Evolutionary conservation across 1,140 invertebrate species (phyloP).

Genomic region (Brachionus calyciflorus): DNA sequence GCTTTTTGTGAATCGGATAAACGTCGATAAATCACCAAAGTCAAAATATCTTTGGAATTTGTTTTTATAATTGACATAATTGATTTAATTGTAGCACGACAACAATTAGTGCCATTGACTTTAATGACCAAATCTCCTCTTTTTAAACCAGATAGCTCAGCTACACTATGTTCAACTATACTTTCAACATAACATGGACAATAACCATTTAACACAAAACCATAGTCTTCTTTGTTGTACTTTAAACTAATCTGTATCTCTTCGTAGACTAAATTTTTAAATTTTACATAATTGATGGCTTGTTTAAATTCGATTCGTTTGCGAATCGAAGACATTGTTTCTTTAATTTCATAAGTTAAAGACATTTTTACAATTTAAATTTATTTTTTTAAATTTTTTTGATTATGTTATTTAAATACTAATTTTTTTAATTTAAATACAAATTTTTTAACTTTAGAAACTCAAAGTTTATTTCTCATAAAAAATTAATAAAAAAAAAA

Average conservation of each 20-base stretch:
- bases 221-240: neutral
- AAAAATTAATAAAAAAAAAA: no score
- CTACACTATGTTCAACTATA: neutral
- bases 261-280: conserved; percentile 25
- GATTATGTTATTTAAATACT: no score
- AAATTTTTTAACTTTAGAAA: no score
- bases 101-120: conserved; percentile 25
- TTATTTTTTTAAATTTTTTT: no score
- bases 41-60: neutral
- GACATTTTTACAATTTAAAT: no score
- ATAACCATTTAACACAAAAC: neutral
- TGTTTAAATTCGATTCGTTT: neutral
- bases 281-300: neutral
- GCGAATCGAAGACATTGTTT: no score
- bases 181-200: neutral
- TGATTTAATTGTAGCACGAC: neutral
- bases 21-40: neutral
- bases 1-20: neutral
- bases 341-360: no score
- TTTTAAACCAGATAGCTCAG: neutral
- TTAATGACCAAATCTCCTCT: neutral
- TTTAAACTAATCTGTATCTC: neutral
- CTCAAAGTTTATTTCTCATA: no score
- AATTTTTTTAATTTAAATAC: no score
- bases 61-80: neutral